Percentiles rank a stretch among this genome's conserved stretches.
These are phyloP conservation scores for Macquaria ambigua DNA, from an alignment of 2,113 vertebrate species.

Conservation along the genomic window DNA sequence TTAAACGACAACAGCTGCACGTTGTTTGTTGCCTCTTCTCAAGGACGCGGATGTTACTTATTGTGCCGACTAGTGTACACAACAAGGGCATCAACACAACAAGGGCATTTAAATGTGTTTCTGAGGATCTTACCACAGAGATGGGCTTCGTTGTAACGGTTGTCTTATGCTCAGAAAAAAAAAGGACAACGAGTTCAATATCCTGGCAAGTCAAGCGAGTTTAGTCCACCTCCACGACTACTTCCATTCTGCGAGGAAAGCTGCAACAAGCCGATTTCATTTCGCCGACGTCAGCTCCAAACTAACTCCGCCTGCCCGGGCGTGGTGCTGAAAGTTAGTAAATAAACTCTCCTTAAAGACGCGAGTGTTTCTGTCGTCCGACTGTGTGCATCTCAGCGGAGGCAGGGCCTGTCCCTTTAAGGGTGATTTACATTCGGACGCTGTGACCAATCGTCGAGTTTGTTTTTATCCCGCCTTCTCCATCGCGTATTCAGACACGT, in stretches of 20 bases:
- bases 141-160: conserved; percentile 24
- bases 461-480: conserved; percentile 82
- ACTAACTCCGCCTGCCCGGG: conserved; percentile 69
- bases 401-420: conserved; percentile 55
- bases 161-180: neutral
- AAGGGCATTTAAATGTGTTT: neutral
- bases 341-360: conserved; percentile 70
- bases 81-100: too few relatives aligned
- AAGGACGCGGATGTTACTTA: neutral
- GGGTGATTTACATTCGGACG: neutral
- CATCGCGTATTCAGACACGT: conserved; percentile 81
- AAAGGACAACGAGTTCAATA: conserved; percentile 44
- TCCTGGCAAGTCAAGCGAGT: conserved; percentile 60
- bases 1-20: conserved; percentile 3
- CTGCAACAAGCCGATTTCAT: conserved; percentile 66
- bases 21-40: conserved; percentile 22
- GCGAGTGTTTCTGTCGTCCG: neutral
- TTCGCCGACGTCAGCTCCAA: conserved; percentile 71
- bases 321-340: conserved; percentile 59
- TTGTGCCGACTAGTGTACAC: neutral
- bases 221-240: conserved; percentile 73
- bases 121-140: conserved; percentile 63
- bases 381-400: fast-evolving
- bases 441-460: conserved; percentile 77
- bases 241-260: conserved; percentile 77